Conservation (phyloP, 2,888 invertebrate species). For the Buathra laborator region DNA sequence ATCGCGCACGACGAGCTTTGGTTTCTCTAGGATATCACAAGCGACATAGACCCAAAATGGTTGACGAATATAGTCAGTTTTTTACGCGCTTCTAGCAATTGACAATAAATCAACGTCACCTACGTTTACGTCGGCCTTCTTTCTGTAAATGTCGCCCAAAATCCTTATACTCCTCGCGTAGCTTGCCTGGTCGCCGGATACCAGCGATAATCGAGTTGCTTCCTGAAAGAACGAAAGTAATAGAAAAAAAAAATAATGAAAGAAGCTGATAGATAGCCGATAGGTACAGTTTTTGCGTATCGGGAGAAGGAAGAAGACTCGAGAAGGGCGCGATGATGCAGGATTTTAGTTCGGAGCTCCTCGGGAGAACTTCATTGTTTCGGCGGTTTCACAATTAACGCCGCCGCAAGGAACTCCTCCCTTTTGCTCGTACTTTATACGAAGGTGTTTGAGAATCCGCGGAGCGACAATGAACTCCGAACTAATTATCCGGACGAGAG, state of each 20-base stretch:
- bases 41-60: neutral
- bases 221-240: slow-evolving; percentile 87
- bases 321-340: neutral
- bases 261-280: neutral
- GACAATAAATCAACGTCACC: slow-evolving; percentile 81
- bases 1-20: slow-evolving; percentile 4
- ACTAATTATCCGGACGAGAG: slow-evolving; percentile 54
- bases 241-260: slow-evolving; percentile 30
- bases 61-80: too few species aligned
- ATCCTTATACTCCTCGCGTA: slow-evolving; percentile 93
- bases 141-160: slow-evolving; percentile 93
- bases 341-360: neutral
- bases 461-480: slow-evolving; percentile 57
- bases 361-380: slow-evolving; percentile 40
- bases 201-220: slow-evolving; percentile 91
- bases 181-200: slow-evolving; percentile 94
- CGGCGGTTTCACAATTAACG: slow-evolving; percentile 56
- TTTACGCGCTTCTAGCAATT: neutral
- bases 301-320: neutral
- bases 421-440: neutral
- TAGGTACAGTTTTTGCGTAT: neutral
- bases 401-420: slow-evolving; percentile 16
- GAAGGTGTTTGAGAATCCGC: slow-evolving; percentile 7
- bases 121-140: slow-evolving; percentile 93
- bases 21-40: slow-evolving; percentile 15